Conservation (phyloP, 1,140 invertebrate genomes). For the Lethrus apterus region DNA sequence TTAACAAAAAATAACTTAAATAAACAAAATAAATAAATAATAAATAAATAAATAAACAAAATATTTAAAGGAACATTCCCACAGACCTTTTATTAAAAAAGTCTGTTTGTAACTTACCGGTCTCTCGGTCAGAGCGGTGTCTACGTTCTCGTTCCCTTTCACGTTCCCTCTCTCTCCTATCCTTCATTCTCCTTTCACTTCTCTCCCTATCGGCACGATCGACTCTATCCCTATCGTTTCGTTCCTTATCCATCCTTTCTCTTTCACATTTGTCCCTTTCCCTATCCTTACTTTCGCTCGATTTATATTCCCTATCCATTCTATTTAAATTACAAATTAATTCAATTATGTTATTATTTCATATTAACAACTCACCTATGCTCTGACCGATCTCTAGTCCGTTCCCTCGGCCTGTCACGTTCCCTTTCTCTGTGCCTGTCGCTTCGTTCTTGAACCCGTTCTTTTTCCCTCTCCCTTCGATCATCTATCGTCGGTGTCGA, state of each 20-base stretch:
- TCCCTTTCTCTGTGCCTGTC: conserved; percentile 9
- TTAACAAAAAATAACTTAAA: background rate
- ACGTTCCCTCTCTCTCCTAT: conserved; percentile 40
- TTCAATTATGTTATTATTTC: background rate
- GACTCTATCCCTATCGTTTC: conserved; percentile 48
- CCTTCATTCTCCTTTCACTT: conserved; percentile 41
- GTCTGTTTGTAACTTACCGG: conserved; percentile 25
- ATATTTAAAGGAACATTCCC: background rate
- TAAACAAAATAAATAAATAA: background rate
- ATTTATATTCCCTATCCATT: background rate
- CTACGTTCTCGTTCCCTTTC: conserved; percentile 34
- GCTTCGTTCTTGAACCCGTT: conserved; percentile 8
- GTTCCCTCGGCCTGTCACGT: conserved; percentile 1
- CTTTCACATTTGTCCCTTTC: conserved; percentile 45
- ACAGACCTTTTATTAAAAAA: background rate
- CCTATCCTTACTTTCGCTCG: conserved; percentile 3
- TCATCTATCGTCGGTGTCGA: conserved; percentile 22
- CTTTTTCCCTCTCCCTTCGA: conserved; percentile 14
- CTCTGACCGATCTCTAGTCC: conserved; percentile 17
- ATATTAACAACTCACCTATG: conserved; percentile 16
- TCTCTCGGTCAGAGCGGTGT: conserved; percentile 32
- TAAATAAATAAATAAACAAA: conserved; percentile 12
- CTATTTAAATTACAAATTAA: conserved; percentile 5
- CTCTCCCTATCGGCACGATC: conserved; percentile 43
- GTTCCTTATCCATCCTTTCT: conserved; percentile 59